Conservation (phyloP, 2,113 vertebrate genomes). For the Rhinogobius similis region DNA sequence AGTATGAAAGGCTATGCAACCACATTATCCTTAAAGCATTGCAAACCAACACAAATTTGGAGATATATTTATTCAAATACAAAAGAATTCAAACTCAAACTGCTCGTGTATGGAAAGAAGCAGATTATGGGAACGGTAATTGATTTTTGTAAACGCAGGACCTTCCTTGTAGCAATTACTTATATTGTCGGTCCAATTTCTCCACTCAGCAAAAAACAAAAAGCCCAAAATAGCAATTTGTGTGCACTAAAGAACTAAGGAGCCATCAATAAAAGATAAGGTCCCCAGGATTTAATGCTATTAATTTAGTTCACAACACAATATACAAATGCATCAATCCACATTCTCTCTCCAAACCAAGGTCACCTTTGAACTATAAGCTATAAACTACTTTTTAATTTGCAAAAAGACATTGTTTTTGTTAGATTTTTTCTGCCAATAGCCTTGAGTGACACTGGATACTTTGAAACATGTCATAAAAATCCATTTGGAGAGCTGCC, state of each 20-base stretch:
- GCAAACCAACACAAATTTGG: background rate
- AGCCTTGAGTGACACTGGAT: background rate
- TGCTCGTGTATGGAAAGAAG: background rate
- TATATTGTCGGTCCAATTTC: background rate
- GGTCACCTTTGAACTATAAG: background rate
- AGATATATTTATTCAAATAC: background rate
- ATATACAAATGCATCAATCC: background rate
- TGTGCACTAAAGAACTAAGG: background rate
- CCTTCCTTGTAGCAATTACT: background rate
- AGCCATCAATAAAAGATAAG: background rate
- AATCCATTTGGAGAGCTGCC: background rate
- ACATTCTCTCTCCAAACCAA: no score
- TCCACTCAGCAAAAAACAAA: slow-evolving; percentile 1
- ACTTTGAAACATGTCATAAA: background rate
- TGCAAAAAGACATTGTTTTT: background rate
- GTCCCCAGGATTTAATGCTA: background rate
- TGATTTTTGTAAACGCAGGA: background rate
- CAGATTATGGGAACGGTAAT: background rate
- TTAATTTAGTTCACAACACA: background rate
- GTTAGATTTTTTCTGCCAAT: background rate
- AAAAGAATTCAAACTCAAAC: background rate
- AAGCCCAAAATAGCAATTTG: background rate
- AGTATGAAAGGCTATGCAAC: background rate
- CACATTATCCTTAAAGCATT: background rate
- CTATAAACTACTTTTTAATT: background rate